Evolutionary conservation across 2,797 vertebrate genomes (phyloP), one percentile per base, ranked within the genome.

Genomic region (Champsocephalus gunnari): DNA sequence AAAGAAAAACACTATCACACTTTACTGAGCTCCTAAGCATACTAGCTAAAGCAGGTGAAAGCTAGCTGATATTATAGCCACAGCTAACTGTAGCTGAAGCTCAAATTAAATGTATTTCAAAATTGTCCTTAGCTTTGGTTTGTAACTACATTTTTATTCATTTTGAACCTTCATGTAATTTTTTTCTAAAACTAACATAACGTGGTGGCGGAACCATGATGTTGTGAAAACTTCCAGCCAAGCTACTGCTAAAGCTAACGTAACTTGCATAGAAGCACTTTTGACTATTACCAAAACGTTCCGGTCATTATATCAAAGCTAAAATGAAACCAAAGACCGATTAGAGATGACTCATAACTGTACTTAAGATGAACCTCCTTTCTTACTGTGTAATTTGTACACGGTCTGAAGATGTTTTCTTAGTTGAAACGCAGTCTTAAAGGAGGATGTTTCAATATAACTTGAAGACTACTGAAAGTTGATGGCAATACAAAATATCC

Each of bases 231-330:
- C 34, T 38, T 38, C 8, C 34, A 38, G 34, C 34, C 8, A 38
- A 38, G 34, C 34, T 38, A 38, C 34, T 38, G 34, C 34, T 38
- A 38, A 38, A 38, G 34, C 34, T 38, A 38, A 38, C 34, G 8
- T 38, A 38, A 9, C 8, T 38, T 38, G 34, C 34, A 38, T 38
- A 38, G 34, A 38, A 38, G 8, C 8, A 9, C 34, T 9, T 38
- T 38, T 38, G 34, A 38, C 9, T 53, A 13, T 59, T 14, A 24
- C 50, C 8, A 16, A 49, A 77, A 53, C 10, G 9, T 48, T 9
- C 44, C 14, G 11, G 21, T 71, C 41, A 65, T 53, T 47, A 76
- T 58, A 49, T 66, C 16, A 57, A 67, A 63, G 10, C 43, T 53
- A 10, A 63, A 51, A 43, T 57, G 51, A 51, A 2, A 38, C 34